Evolutionary conservation across 1,140 invertebrate species (phyloP), one percentile per base, ranked within the genome.

Genomic region (Venustaconcha ellipsiformis): DNA sequence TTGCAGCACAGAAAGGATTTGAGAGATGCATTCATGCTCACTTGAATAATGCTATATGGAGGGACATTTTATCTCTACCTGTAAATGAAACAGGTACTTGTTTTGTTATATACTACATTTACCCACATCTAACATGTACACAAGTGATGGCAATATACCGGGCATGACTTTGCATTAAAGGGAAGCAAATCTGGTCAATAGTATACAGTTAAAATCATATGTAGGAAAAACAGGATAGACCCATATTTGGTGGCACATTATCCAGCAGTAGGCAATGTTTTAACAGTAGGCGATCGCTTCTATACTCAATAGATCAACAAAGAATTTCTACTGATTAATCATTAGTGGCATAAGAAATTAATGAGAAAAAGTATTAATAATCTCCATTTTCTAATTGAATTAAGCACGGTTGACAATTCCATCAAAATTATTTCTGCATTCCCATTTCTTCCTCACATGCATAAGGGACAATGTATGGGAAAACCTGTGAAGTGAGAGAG

Each of bases 61-160:
- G 83, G 67, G 87, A 88, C 72, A 89, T 89, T 57, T 74, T 89
- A 8, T 88, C 88, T 13, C 67, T 89, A 59, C 88, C 88, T 26
- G 84, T 83, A 15, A 85, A 83, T 73, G 78, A 84, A 62, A 84
- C 84, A 67, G 82, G 81, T 84, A 78, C 56, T 64, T 37, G 17
- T 37, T 67, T 18, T 74, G 67, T 18, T 14, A 55, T 11, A 55
- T 69, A 4, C 1, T 37, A 8, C 37, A 37, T 1, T 37, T 37
- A 37, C 37, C 37, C 18, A 18, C 14, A 26, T 18, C 2, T 68
- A 56, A 60, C 2, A 70, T 2, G 20, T 26, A 23, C n/a, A 1
- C 15, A 59, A 69, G 18, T 69, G 30, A 8, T 23, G 17, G 2
- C 64, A 23, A 8, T 66, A 66, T 66, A 2, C 26, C 2, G 14